Evolutionary conservation across 2,113 vertebrate species (phyloP).

Genomic region (Lutjanus erythropterus): DNA sequence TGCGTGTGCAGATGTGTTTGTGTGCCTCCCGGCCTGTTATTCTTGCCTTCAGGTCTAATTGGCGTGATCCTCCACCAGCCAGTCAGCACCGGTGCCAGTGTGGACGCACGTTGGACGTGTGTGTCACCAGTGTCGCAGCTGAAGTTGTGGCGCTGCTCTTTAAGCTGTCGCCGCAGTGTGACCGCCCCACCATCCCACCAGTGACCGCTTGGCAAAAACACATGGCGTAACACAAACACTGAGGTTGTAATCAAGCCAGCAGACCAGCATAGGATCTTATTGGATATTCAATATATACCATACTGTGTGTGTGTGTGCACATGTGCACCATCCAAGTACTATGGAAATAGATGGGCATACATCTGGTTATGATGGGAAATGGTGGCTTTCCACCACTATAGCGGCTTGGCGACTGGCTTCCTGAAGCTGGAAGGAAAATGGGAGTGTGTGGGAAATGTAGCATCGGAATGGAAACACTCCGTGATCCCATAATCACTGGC

Average conservation of each 20-base stretch:
- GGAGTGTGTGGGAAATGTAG: constrained; percentile 65
- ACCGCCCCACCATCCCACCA: constrained; percentile 27
- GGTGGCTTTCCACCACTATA: constrained; percentile 65
- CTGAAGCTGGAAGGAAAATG: constrained; percentile 69
- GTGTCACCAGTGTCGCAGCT: constrained; percentile 20
- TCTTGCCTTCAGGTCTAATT: constrained; percentile 59
- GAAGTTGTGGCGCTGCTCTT: constrained; percentile 48
- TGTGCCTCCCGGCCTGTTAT: constrained; percentile 42
- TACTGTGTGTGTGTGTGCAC: constrained; percentile 21
- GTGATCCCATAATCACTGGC: constrained; percentile 44
- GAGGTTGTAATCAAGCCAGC: constrained; percentile 64
- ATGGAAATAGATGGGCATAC: constrained; percentile 70
- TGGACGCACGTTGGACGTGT: constrained; percentile 25
- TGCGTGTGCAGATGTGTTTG: constrained; percentile 9
- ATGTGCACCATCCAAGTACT: constrained; percentile 23
- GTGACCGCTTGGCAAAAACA: constrained; percentile 51
- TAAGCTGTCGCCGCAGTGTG: constrained; percentile 27
- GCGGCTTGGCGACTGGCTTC: constrained; percentile 62
- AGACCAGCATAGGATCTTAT: constrained; percentile 15
- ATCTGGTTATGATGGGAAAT: constrained; percentile 74
- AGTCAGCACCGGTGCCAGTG: constrained; percentile 38
- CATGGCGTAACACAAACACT: constrained; percentile 65
- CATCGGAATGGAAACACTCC: constrained; percentile 54
- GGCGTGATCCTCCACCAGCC: constrained; percentile 49
- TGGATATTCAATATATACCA: constrained; percentile 26